These are phyloP conservation scores for Acarapis woodi DNA, from an alignment of 1,140 invertebrate species.

Conservation along the genomic window DNA sequence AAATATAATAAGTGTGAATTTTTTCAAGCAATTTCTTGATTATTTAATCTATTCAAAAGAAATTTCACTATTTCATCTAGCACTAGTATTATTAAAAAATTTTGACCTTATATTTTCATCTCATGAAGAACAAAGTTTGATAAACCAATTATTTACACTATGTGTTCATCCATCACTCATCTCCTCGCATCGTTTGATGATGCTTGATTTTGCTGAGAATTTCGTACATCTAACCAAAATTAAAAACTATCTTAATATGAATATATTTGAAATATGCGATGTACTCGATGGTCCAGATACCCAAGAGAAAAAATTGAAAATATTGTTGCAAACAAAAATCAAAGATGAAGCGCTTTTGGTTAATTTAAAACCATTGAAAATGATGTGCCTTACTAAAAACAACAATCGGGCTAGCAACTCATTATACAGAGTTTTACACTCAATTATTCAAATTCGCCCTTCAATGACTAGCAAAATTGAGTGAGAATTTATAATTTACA, in stretches of 20 bases:
- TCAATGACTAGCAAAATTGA: background rate
- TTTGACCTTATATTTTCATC: constrained; percentile 10
- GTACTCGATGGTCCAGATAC: constrained; percentile 13
- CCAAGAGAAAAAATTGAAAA: constrained; percentile 11
- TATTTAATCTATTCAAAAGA: constrained; percentile 3
- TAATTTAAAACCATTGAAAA: constrained; percentile 1
- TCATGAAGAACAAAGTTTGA: constrained; percentile 10
- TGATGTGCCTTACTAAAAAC: background rate
- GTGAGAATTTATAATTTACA: constrained; percentile 1
- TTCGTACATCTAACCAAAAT: background rate
- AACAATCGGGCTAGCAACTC: constrained; percentile 3
- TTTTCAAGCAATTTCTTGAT: constrained; percentile 8
- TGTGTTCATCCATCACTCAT: constrained; percentile 10
- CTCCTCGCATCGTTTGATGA: constrained; percentile 10
- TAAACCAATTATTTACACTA: constrained; percentile 9
- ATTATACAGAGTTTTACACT: constrained; percentile 3
- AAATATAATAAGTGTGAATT: background rate
- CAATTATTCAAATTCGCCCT: background rate
- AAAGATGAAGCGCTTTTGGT: constrained; percentile 4
- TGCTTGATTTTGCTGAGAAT: constrained; percentile 8
- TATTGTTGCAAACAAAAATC: constrained; percentile 8
- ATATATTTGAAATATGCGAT: constrained; percentile 4
- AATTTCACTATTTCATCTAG: constrained; percentile 7
- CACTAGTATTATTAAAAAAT: constrained; percentile 2
- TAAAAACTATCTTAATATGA: background rate